Conservation (phyloP, 2,113 vertebrate genomes). For the Acanthisitta chloris region DNA sequence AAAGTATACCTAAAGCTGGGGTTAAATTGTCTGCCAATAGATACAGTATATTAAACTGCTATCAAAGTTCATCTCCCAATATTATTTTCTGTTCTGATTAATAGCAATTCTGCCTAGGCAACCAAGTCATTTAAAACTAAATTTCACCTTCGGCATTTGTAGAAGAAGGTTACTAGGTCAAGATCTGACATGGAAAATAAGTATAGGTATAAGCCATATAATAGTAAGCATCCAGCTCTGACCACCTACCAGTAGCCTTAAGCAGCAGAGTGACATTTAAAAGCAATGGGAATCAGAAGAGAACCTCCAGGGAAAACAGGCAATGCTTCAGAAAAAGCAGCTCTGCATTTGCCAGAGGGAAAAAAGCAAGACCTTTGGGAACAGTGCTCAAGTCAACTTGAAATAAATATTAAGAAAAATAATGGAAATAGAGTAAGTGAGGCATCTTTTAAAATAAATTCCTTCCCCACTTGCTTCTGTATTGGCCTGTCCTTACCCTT, state of each 20-base stretch:
- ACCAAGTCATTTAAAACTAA: neutral
- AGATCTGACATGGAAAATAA: neutral
- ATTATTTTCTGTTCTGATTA: neutral
- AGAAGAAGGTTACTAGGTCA: neutral
- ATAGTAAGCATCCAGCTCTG: neutral
- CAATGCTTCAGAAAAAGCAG: neutral
- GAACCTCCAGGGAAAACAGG: neutral
- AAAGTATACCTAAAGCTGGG: neutral
- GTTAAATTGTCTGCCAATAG: neutral
- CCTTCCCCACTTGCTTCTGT: neutral
- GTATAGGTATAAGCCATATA: neutral
- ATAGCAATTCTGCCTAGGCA: neutral
- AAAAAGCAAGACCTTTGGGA: neutral
- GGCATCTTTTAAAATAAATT: neutral
- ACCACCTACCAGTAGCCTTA: neutral
- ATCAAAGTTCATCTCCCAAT: neutral
- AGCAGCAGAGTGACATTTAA: constrained; percentile 27
- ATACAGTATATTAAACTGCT: neutral
- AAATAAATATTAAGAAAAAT: neutral
- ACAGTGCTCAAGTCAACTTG: neutral
- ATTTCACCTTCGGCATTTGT: neutral
- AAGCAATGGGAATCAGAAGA: constrained; percentile 3
- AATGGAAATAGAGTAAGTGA: neutral
- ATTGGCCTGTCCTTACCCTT: neutral
- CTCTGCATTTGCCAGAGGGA: neutral